Conservation (phyloP, 2,888 invertebrate genomes). For the Callosobruchus maculatus region DNA sequence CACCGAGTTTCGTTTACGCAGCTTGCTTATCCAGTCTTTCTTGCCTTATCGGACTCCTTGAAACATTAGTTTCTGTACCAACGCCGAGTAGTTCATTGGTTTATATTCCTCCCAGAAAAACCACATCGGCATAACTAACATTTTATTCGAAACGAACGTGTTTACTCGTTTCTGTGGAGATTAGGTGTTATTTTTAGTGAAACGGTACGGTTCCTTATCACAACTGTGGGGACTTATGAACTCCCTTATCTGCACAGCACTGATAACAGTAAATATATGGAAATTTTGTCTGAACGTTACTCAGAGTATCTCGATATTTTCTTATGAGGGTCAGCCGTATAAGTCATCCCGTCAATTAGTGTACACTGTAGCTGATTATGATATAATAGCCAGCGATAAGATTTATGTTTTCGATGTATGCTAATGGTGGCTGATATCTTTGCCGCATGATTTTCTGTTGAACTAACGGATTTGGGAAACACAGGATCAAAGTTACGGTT, state of each 20-base stretch:
- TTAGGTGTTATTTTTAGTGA: not conserved
- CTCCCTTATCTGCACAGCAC: slow-evolving; percentile 10
- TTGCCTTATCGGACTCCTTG: too few species aligned
- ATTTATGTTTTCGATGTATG: not conserved
- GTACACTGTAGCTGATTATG: not conserved
- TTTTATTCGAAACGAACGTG: not conserved
- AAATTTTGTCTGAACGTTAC: slow-evolving; percentile 18
- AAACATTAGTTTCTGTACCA: too few species aligned
- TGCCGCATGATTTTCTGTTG: too few species aligned
- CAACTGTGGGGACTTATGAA: slow-evolving; percentile 18
- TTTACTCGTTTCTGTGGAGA: slow-evolving; percentile 6
- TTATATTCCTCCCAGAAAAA: not conserved
- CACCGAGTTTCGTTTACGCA: too few species aligned
- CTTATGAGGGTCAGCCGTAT: not conserved
- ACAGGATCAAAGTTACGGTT: too few species aligned
- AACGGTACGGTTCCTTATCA: slow-evolving; percentile 3
- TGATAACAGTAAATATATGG: slow-evolving; percentile 15
- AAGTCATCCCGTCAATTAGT: not conserved
- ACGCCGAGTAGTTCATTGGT: not conserved
- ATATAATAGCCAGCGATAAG: not conserved
- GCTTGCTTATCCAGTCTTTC: too few species aligned
- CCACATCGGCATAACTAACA: not conserved
- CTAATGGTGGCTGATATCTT: not conserved
- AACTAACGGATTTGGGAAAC: too few species aligned
- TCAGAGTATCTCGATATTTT: not conserved